A percentile compares a stretch with the other conserved stretches of the same genome.
These are phyloP conservation scores for Oryzias dopingdopingensis DNA, from an alignment of 2,797 vertebrate genomes.

Conservation along the genomic window DNA sequence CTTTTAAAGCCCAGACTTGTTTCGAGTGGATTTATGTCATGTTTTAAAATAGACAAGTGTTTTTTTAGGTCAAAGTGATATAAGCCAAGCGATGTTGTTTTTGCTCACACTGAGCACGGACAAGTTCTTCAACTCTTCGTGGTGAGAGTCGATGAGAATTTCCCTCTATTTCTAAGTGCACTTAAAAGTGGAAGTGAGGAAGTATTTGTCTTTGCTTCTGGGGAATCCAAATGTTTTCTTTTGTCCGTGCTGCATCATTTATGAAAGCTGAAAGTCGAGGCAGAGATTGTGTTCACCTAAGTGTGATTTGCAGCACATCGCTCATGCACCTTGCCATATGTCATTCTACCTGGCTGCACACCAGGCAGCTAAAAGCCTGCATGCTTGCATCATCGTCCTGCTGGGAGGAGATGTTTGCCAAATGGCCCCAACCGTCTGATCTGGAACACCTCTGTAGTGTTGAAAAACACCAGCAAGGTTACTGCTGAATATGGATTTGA, in stretches of 20 bases:
- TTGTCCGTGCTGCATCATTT: conserved; percentile 69
- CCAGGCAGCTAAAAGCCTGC: conserved; percentile 55
- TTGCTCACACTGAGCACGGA: conserved; percentile 19
- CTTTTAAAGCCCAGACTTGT: conserved; percentile 20
- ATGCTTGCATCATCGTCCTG: conserved; percentile 50
- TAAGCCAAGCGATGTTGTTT: conserved; percentile 28
- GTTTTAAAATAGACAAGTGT: conserved; percentile 36
- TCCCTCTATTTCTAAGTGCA: conserved; percentile 37
- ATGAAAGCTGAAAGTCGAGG: conserved; percentile 67
- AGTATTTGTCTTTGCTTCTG: conserved; percentile 69
- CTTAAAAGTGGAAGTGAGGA: conserved; percentile 70
- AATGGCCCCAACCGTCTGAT: conserved; percentile 37
- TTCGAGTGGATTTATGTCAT: conserved; percentile 18
- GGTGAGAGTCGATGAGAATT: conserved; percentile 29
- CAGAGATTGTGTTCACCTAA: conserved; percentile 71
- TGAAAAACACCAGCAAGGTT: conserved; percentile 13
- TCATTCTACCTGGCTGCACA: conserved; percentile 68
- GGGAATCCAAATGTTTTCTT: conserved; percentile 73
- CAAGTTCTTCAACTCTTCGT: conserved; percentile 6
- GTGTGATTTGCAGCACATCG: conserved; percentile 59
- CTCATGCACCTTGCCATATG: conserved; percentile 56
- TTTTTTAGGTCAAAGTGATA: conserved; percentile 40
- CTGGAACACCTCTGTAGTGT: conserved; percentile 7
- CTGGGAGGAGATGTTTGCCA: conserved; percentile 43
- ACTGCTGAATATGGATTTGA: conserved; percentile 15